Percentiles rank a stretch among this genome's conserved stretches.
phyloP scores from a whole-genome alignment of 1,140 invertebrate species.

The Drosophila lacertosa region DNA sequence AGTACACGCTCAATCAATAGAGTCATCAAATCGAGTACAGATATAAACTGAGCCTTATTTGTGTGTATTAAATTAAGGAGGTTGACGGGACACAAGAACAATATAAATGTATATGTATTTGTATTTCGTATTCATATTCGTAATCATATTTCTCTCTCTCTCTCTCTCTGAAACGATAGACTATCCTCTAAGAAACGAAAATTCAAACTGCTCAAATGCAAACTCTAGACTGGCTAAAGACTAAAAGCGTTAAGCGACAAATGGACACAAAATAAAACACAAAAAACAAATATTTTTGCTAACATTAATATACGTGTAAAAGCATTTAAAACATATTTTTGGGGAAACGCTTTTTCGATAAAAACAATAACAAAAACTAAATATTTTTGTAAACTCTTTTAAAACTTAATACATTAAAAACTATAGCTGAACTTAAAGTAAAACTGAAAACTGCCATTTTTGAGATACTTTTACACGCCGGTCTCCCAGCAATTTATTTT shows the following conservation, averaged over 20 bases:
- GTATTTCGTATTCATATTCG: constrained; percentile 33
- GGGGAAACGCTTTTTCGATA: constrained; percentile 39
- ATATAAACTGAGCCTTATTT: constrained; percentile 5
- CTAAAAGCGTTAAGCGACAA: constrained; percentile 34
- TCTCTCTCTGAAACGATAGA: constrained; percentile 48
- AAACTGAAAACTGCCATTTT: constrained; percentile 61
- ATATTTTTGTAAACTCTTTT: constrained; percentile 59
- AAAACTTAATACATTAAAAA: constrained; percentile 1
- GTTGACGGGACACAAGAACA: constrained; percentile 81
- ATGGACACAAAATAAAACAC: neutral
- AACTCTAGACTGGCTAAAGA: constrained; percentile 74
- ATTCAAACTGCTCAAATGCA: constrained; percentile 68
- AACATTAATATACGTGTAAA: constrained; percentile 23
- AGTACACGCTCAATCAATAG: constrained; percentile 29
- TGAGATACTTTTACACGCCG: constrained; percentile 55
- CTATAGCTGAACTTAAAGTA: constrained; percentile 31
- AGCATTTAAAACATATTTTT: constrained; percentile 59
- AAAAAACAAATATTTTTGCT: constrained; percentile 59
- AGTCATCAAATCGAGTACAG: constrained; percentile 59
- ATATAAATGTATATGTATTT: constrained; percentile 58
- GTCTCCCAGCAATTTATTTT: constrained; percentile 30
- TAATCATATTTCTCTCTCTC: constrained; percentile 47
- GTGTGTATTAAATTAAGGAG: constrained; percentile 53
- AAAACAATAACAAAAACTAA: neutral
- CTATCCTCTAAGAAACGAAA: constrained; percentile 27